Evolutionary conservation across 2,888 invertebrate genomes (phyloP).

Genomic region (Onthophagus sagittarius): DNA sequence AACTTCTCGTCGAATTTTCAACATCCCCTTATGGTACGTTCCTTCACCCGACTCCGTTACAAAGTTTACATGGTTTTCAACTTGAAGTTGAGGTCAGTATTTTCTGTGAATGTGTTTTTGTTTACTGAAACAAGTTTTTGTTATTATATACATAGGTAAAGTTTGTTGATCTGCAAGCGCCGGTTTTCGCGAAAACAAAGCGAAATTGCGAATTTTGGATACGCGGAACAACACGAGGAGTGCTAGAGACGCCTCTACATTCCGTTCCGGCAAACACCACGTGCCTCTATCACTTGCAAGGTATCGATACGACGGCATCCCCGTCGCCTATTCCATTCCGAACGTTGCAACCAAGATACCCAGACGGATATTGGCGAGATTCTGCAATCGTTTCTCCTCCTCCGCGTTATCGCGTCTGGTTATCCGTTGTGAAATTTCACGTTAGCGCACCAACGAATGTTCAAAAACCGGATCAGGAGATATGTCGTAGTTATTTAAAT

Average conservation of each 20-base stretch:
- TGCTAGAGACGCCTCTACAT: constrained; percentile 79
- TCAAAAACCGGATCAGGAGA: constrained; percentile 66
- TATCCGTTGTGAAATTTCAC: constrained; percentile 83
- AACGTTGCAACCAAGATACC: constrained; percentile 54
- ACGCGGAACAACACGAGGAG: constrained; percentile 73
- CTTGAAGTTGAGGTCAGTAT: constrained; percentile 69
- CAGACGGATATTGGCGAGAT: constrained; percentile 49
- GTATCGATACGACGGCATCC: constrained; percentile 56
- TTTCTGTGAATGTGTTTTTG: not conserved
- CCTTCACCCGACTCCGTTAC: constrained; percentile 71
- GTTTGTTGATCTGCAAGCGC: constrained; percentile 79
- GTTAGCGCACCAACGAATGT: constrained; percentile 63
- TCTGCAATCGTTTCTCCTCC: constrained; percentile 55
- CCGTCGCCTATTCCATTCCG: constrained; percentile 54
- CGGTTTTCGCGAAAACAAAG: constrained; percentile 80
- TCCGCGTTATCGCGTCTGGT: constrained; percentile 76
- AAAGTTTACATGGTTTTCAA: constrained; percentile 84
- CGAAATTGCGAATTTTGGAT: constrained; percentile 84
- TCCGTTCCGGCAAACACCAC: constrained; percentile 85
- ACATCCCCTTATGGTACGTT: constrained; percentile 88
- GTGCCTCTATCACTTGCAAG: constrained; percentile 79
- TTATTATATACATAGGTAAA: constrained; percentile 51
- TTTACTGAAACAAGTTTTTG: not conserved
- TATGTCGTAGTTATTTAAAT: constrained; percentile 78
- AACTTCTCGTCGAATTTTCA: constrained; percentile 83